Evolutionary conservation across 2,113 vertebrate genomes (phyloP).

Genomic region (Sander lucioperca): DNA sequence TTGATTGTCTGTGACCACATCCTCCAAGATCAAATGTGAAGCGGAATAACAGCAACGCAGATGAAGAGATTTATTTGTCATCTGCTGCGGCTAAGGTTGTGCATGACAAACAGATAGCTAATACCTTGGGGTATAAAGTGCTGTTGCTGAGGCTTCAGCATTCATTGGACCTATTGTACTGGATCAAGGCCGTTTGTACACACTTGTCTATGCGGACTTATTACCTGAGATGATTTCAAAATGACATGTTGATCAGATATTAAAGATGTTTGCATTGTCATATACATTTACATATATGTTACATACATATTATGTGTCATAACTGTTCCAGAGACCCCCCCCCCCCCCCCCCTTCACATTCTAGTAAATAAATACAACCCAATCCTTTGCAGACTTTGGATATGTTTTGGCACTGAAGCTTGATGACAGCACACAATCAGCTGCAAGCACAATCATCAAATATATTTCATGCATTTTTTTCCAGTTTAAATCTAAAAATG

Average conservation of each 20-base stretch:
- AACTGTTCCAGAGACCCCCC: not conserved
- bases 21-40: slow-evolving; percentile 76
- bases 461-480: slow-evolving; percentile 1
- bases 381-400: not conserved
- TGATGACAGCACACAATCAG: not conserved
- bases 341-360: not conserved
- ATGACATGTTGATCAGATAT: not conserved
- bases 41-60: slow-evolving; percentile 66
- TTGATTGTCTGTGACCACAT: slow-evolving; percentile 81
- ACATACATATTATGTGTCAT: not conserved
- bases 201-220: not conserved
- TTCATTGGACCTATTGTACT: no score
- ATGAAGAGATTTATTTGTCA: slow-evolving; percentile 72
- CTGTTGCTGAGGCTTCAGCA: slow-evolving; percentile 16
- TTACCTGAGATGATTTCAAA: not conserved
- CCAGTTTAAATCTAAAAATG: not conserved
- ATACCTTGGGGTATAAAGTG: slow-evolving; percentile 49
- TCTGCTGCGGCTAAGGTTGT: slow-evolving; percentile 61
- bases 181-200: not conserved
- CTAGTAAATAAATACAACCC: not conserved
- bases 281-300: not conserved
- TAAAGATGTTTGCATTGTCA: not conserved
- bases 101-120: slow-evolving; percentile 73
- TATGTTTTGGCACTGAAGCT: not conserved
- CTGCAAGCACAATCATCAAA: not conserved